These are phyloP conservation scores for Chloromyia formosa DNA, from an alignment of 2,888 invertebrate species.

Conservation along the genomic window DNA sequence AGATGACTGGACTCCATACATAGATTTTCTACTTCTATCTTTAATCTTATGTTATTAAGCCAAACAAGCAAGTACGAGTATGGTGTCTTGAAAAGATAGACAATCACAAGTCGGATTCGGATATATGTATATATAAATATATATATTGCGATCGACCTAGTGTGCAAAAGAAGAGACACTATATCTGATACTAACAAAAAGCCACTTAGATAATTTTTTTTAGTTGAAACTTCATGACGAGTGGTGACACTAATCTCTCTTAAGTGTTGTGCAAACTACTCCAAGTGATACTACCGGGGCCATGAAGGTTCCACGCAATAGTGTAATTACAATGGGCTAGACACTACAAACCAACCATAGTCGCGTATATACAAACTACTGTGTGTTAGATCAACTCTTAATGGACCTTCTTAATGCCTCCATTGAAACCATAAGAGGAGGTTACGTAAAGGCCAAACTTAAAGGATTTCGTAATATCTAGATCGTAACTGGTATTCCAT, in stretches of 20 bases:
- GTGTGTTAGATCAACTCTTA: conserved; percentile 2
- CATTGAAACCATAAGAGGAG: conserved; percentile 11
- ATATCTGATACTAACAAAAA: conserved; percentile 34
- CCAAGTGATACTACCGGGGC: conserved; percentile 12
- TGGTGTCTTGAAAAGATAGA: too few species aligned
- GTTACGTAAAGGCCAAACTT: conserved; percentile 23
- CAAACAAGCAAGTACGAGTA: too few species aligned
- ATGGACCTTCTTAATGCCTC: conserved; percentile 26
- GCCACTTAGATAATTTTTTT: conserved; percentile 28
- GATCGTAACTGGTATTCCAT: background rate
- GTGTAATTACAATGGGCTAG: conserved; percentile 26
- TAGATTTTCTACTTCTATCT: background rate
- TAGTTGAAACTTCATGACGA: conserved; percentile 17
- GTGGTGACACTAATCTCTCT: conserved; percentile 41
- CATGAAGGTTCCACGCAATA: conserved; percentile 28
- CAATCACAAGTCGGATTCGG: too few species aligned
- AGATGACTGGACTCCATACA: conserved; percentile 14
- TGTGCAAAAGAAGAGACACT: conserved; percentile 15
- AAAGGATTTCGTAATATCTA: conserved; percentile 37
- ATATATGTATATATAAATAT: too few species aligned
- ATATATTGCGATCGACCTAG: conserved; percentile 1
- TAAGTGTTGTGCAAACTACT: conserved; percentile 44
- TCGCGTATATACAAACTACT: too few species aligned
- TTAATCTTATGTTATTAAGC: too few species aligned
- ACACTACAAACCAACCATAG: background rate